Percentiles rank a stretch among this genome's conserved stretches.
Evolutionary conservation across 2,113 vertebrate species (phyloP).

Genomic region (Toxostoma redivivum): DNA sequence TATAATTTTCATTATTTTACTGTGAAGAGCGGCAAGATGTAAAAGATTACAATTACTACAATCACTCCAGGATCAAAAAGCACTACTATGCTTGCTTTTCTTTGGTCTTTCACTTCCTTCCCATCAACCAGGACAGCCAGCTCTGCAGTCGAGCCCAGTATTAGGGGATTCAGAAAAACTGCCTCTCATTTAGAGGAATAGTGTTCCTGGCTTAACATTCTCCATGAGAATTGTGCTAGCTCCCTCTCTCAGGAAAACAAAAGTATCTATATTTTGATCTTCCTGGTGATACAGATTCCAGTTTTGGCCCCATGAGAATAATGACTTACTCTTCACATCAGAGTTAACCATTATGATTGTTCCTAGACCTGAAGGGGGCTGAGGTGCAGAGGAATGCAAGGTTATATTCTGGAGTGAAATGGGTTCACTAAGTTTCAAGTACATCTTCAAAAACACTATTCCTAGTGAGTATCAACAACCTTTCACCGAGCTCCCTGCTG

Average conservation of each 20-base stretch:
- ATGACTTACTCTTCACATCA: background rate
- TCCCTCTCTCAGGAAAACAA: background rate
- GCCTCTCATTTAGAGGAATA: background rate
- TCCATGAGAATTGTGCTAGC: background rate
- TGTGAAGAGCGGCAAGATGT: background rate
- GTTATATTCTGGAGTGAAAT: background rate
- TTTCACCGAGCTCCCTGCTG: background rate
- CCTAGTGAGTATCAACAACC: background rate
- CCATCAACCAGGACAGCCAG: background rate
- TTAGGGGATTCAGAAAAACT: background rate
- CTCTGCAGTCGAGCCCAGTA: background rate
- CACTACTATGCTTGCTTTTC: background rate
- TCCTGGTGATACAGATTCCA: background rate
- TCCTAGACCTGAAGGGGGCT: background rate
- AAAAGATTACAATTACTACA: slow-evolving; percentile 36
- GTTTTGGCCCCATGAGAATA: background rate
- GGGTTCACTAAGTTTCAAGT: background rate
- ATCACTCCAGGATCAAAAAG: slow-evolving; percentile 17
- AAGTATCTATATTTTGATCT: background rate
- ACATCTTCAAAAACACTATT: background rate
- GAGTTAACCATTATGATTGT: background rate
- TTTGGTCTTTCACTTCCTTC: slow-evolving; percentile 34
- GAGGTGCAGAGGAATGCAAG: background rate
- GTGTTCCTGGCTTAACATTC: background rate
- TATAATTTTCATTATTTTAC: background rate